Percentiles rank a stretch among this genome's conserved stretches.
Conservation (phyloP, 1,140 invertebrate genomes). For the Apolygus lucorum region DNA sequence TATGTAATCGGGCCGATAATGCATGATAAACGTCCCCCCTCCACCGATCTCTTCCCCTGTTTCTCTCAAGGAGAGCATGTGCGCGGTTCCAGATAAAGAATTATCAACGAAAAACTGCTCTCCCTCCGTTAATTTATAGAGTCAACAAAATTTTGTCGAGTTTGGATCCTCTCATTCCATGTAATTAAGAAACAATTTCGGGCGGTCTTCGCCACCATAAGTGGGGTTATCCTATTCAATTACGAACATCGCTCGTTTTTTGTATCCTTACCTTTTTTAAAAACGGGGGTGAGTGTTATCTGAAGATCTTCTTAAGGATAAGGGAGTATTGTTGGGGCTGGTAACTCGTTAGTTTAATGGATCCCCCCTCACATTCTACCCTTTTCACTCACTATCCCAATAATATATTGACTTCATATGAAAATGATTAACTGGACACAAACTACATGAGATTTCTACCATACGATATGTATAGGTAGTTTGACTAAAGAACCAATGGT, state of each 20-base stretch:
- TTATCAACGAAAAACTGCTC: neutral
- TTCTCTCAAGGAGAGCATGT: neutral
- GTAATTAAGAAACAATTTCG: slow-evolving; percentile 13
- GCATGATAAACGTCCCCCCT: slow-evolving; percentile 3
- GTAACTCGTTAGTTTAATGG: slow-evolving; percentile 14
- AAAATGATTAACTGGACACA: too few species aligned
- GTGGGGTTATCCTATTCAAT: slow-evolving; percentile 1
- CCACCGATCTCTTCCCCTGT: neutral
- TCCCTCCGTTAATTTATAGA: slow-evolving; percentile 10
- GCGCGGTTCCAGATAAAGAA: neutral
- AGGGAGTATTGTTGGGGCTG: neutral
- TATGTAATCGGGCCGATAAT: slow-evolving; percentile 16
- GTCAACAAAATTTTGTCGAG: slow-evolving; percentile 15
- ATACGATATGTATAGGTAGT: too few species aligned
- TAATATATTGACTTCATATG: too few species aligned
- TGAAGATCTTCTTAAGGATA: neutral
- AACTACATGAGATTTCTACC: too few species aligned
- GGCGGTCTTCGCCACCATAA: neutral
- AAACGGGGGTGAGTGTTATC: neutral
- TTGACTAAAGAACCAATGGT: too few species aligned
- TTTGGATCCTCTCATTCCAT: neutral
- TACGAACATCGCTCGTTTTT: neutral
- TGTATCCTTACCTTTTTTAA: neutral
- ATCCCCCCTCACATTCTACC: too few species aligned
- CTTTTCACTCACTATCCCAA: too few species aligned